phyloP scores from a whole-genome alignment of 2,888 invertebrate genomes.

The Torymus texanus region DNA sequence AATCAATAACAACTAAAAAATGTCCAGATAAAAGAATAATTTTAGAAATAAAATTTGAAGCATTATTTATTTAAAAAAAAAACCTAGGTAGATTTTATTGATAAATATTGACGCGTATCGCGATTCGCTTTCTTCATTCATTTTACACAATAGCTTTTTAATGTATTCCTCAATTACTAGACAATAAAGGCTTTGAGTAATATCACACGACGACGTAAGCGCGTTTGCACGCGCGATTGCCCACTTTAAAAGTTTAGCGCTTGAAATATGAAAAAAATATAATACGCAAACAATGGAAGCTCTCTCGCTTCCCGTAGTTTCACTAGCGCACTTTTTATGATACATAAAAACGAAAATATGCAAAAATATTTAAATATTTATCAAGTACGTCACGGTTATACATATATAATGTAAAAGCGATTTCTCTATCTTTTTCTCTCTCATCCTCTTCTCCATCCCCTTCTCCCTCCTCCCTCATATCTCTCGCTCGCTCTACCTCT shows the following conservation, averaged over 20 bases:
- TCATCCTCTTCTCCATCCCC: not conserved
- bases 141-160: too few species aligned
- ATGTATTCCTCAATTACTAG: not conserved
- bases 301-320: not conserved
- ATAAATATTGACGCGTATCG: too few species aligned
- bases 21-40: too few species aligned
- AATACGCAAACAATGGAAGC: conserved; percentile 6
- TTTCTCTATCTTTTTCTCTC: not conserved
- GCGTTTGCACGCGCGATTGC: not conserved
- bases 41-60: too few species aligned
- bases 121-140: not conserved
- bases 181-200: not conserved
- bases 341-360: conserved; percentile 8
- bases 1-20: too few species aligned
- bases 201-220: not conserved
- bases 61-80: too few species aligned
- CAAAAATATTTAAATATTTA: conserved; percentile 41
- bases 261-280: not conserved
- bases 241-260: not conserved
- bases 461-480: not conserved
- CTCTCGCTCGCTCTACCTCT: not conserved
- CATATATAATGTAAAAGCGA: not conserved
- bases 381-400: conserved; percentile 5
- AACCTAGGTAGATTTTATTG: too few species aligned
- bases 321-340: not conserved